These are phyloP conservation scores for Elaphurus davidianus DNA, from an alignment of 2,113 vertebrate genomes.

Conservation along the genomic window DNA sequence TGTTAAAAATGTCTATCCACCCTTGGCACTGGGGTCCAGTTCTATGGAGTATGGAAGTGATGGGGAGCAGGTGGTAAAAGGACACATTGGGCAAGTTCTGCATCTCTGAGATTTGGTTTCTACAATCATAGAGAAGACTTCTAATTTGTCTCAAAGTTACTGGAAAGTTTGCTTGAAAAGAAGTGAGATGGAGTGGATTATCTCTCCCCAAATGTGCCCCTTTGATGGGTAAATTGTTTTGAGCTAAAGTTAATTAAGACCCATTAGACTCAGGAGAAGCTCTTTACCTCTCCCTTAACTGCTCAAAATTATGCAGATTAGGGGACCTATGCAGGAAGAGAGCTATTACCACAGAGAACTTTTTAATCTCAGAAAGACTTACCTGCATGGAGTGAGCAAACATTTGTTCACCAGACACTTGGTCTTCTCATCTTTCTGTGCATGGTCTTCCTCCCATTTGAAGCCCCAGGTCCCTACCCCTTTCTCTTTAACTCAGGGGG, in stretches of 20 bases:
- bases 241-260: neutral
- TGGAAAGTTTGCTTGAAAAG: neutral
- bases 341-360: neutral
- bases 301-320: neutral
- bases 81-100: neutral
- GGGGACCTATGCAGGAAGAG: neutral
- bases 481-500: neutral
- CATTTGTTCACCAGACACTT: neutral
- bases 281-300: neutral
- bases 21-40: neutral
- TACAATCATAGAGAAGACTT: neutral
- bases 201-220: neutral
- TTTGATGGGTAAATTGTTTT: rapidly evolving
- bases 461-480: neutral
- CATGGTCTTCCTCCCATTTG: neutral
- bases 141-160: neutral
- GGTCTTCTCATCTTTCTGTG: neutral
- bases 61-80: neutral
- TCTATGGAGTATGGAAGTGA: neutral
- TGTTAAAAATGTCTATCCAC: rapidly evolving
- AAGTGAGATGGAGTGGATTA: neutral
- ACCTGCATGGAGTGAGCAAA: neutral
- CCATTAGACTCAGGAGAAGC: neutral
- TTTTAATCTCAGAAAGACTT: neutral
- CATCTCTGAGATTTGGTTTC: neutral